Base-by-base conservation (phyloP, 2,797 vertebrate genomes). In the Platalea minor region DNA sequence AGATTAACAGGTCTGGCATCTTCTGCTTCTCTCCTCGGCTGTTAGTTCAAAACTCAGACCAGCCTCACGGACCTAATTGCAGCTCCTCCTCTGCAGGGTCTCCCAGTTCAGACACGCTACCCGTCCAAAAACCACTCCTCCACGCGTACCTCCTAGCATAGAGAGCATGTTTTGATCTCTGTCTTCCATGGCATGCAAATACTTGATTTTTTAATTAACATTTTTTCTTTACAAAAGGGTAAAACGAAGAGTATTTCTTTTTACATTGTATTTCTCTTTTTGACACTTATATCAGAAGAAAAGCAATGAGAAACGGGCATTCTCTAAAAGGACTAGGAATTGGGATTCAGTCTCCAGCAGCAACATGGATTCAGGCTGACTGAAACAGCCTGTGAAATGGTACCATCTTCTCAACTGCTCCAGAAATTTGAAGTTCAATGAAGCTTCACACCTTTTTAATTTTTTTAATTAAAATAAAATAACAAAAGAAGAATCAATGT, bases 121-220 rank as follows among this genome's bases (percentile, higher is more conserved):
- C 48, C 2, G 0, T 0, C n/a, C 4, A 2, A 16, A 19, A 54
- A 0, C 17, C 48, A 0, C 11, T 2, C 14, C 72, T 37, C 33
- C 17, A 2, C 11, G 3, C 1, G 0, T 3, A 5, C 31, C 39
- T 21, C 18, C 77, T 13, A 7, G 21, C 10, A 2, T 33, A 7
- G 59, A 33, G 48, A 57, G 23, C 2, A 0, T 13, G 13, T 11
- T 13, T 29, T 50, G 17, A 26, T 31, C 45, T 24, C 84, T 14
- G 2, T 56, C 79, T 46, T 23, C 74, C 54, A 0, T 4, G 1
- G 25, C 67, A 35, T 1, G 20, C 67, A 17, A 17, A 19, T 18
- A 5, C 14, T 21, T 2, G 25, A 9, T 11, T 35, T 31, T 65
- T 24, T 50, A 4, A 43, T 63, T 61, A 17, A 19, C 25, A 29